These are phyloP conservation scores for Busarellus nigricollis DNA, from an alignment of 2,797 vertebrate species.

Conservation along the genomic window DNA sequence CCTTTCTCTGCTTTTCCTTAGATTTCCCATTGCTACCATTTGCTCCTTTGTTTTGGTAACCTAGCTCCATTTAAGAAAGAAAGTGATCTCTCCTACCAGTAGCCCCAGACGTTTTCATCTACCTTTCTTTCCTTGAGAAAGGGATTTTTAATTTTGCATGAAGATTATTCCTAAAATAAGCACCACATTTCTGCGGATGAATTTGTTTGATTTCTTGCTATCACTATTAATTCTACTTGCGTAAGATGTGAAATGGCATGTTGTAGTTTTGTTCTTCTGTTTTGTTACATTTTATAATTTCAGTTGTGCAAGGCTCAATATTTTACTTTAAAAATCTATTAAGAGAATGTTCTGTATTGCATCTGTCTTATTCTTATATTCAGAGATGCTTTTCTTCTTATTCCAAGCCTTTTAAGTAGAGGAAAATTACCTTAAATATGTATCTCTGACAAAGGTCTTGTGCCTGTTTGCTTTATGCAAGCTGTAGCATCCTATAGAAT, in stretches of 20 bases:
- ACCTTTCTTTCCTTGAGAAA: not conserved
- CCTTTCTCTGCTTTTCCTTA: not conserved
- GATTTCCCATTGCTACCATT: not conserved
- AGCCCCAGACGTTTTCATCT: not conserved
- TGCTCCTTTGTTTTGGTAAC: not conserved
- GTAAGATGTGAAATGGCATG: not conserved
- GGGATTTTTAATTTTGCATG: not conserved
- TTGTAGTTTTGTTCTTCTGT: not conserved
- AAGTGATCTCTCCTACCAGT: not conserved
- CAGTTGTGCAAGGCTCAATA: not conserved
- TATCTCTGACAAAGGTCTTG: not conserved
- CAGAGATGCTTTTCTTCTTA: not conserved
- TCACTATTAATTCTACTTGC: not conserved
- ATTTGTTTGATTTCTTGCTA: not conserved
- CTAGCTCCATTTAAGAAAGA: not conserved
- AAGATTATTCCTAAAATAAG: not conserved
- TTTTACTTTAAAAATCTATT: not conserved
- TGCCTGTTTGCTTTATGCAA: not conserved
- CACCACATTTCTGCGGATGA: not conserved
- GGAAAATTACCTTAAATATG: not conserved
- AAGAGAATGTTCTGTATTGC: rapidly evolving
- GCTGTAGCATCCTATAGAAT: not conserved
- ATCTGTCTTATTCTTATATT: not conserved
- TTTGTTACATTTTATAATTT: not conserved
- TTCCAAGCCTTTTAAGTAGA: not conserved